A percentile compares a stretch with the other conserved stretches of the same genome.
These are phyloP conservation scores for Drosophila subobscura DNA, from an alignment of 1,140 invertebrate species.

Conservation along the genomic window DNA sequence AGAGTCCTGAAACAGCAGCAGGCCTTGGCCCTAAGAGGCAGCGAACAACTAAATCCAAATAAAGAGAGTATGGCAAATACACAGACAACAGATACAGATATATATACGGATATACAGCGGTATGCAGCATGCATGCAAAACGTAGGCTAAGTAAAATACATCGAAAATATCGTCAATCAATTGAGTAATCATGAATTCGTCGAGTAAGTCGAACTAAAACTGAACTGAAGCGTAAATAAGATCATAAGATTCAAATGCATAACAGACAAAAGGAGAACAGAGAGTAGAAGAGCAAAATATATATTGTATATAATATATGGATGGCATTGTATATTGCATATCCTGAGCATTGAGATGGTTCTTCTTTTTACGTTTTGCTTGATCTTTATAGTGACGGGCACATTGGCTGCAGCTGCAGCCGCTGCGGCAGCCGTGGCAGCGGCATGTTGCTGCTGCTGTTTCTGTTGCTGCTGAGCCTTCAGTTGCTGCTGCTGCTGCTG, in stretches of 20 bases:
- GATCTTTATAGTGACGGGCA: constrained; percentile 79
- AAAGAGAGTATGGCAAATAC: constrained; percentile 39
- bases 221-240: constrained; percentile 62
- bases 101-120: constrained; percentile 14
- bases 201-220: constrained; percentile 48
- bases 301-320: constrained; percentile 4
- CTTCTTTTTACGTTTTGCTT: constrained; percentile 83
- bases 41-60: constrained; percentile 50
- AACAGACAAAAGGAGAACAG: constrained; percentile 48
- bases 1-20: constrained; percentile 28
- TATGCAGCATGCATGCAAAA: constrained; percentile 48
- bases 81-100: constrained; percentile 24
- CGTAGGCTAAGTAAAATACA: constrained; percentile 23
- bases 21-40: constrained; percentile 2
- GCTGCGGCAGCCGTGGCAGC: constrained; percentile 68
- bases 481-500: constrained; percentile 76
- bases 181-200: constrained; percentile 38
- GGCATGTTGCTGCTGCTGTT: constrained; percentile 69
- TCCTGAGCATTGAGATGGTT: constrained; percentile 13
- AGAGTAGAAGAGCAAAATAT: constrained; percentile 49
- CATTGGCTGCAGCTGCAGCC: constrained; percentile 71
- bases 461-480: constrained; percentile 61
- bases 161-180: constrained; percentile 3
- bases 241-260: constrained; percentile 60
- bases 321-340: constrained; percentile 16